Conservation (phyloP, 2,888 invertebrate genomes). For the Schizaphis graminum region DNA sequence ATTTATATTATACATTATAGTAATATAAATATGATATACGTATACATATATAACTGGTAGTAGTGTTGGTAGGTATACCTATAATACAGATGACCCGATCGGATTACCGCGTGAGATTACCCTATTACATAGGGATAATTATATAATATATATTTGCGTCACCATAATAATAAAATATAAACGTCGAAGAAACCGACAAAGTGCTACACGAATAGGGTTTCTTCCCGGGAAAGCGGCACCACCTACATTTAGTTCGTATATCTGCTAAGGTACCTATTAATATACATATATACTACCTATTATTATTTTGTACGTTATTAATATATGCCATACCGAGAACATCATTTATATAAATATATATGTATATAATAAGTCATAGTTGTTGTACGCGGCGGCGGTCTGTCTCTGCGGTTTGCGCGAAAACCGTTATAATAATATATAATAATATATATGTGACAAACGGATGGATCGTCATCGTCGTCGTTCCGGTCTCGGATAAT, state of each 20-base stretch:
- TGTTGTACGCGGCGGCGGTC: neutral
- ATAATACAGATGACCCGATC: neutral
- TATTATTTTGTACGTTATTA: neutral
- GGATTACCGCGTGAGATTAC: too few relatives aligned
- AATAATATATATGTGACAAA: neutral
- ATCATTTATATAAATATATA: neutral
- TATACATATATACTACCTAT: neutral
- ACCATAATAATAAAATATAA: neutral
- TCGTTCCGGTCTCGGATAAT: slow-evolving; percentile 11
- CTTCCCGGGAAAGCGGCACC: neutral
- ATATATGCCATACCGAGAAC: neutral
- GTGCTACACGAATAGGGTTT: neutral
- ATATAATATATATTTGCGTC: neutral
- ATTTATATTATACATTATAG: neutral
- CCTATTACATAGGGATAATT: neutral
- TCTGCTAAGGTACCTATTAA: too few relatives aligned
- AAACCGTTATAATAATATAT: neutral
- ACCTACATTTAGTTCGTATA: neutral
- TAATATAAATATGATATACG: too few relatives aligned
- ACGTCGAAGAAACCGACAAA: neutral
- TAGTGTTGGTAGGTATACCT: too few relatives aligned
- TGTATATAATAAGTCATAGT: neutral
- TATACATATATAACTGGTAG: too few relatives aligned
- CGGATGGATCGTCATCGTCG: neutral
- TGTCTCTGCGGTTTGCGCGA: neutral